Evolutionary conservation across 2,888 invertebrate genomes (phyloP).

Genomic region (Megamerina dolium): DNA sequence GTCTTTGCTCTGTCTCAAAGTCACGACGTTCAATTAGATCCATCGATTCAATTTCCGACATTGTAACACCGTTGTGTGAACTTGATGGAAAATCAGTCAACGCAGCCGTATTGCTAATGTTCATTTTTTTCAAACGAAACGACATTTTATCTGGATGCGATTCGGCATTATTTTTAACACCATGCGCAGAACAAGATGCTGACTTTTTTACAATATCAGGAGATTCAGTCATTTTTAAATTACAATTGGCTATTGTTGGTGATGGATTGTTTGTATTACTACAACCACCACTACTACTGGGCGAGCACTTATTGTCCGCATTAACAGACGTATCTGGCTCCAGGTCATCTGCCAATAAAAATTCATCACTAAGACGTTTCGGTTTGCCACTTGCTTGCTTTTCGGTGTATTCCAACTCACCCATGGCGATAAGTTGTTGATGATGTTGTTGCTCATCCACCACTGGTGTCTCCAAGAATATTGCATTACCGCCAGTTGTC

Average conservation of each 20-base stretch:
- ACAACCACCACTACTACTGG: not conserved
- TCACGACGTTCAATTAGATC: slow-evolving; percentile 48
- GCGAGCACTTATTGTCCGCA: not conserved
- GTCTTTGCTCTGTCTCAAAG: slow-evolving; percentile 45
- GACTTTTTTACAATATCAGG: slow-evolving; percentile 18
- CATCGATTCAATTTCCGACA: slow-evolving; percentile 47
- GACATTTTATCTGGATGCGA: slow-evolving; percentile 39
- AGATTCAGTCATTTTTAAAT: not conserved
- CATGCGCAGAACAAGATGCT: slow-evolving; percentile 21
- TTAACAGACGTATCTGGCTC: slow-evolving; percentile 11
- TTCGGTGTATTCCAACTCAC: slow-evolving; percentile 19
- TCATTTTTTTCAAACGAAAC: slow-evolving; percentile 42
- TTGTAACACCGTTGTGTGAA: slow-evolving; percentile 16
- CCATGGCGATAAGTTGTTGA: slow-evolving; percentile 14
- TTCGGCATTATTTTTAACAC: slow-evolving; percentile 23
- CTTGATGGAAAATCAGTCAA: slow-evolving; percentile 9
- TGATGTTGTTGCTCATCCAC: slow-evolving; percentile 41
- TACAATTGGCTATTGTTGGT: too few species aligned
- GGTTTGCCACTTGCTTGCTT: slow-evolving; percentile 40
- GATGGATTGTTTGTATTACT: too few species aligned
- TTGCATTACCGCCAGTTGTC: slow-evolving; percentile 36
- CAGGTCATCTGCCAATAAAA: slow-evolving; percentile 34
- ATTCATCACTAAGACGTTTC: slow-evolving; percentile 48
- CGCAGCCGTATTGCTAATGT: slow-evolving; percentile 27
- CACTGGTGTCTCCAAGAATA: slow-evolving; percentile 47